Evolutionary conservation across 2,113 vertebrate genomes (phyloP), one percentile per base, ranked within the genome.

Genomic region (Sinocyclocheilus rhinocerous): DNA sequence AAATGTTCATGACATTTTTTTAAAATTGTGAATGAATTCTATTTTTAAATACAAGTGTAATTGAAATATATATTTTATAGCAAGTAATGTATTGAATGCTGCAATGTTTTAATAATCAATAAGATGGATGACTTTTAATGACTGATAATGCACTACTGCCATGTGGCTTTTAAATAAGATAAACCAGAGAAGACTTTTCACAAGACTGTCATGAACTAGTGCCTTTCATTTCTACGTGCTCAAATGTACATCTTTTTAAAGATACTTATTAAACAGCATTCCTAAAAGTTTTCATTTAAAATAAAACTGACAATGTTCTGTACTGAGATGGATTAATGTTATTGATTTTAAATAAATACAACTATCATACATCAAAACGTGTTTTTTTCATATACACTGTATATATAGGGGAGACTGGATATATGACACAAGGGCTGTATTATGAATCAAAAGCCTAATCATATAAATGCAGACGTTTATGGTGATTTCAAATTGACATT

Each of bases 131-230:
- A 75, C 75, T 73, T 85, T 90, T 81, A 92, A 61, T 61, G 57
- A 61, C 18, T 61, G 20, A 61, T 90, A 90, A 94, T 95, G 95
- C 95, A 96, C 95, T 96, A 95, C 94, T 94, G 94, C 95, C 93
- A 94, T 87, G 89, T 88, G 92, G 78, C 61, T 50, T 45, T 83
- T 45, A 82, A 81, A 76, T 13, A 81, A 57, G n/a, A 33, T 76
- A 61, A 45, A 85, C 29, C 2, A 36, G 45, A 83, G 67, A 39
- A 59, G 48, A 55, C 50, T 29, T 75, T 86, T 1, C 29, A 76
- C 84, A 75, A 45, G 85, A 76, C 65, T 89, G 86, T 59, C 88
- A 72, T 50, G 84, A 88, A 90, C 83, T 85, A 52, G 92, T 94
- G 94, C 94, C 93, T 94, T 94, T 90, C 88, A 86, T 91, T 89